phyloP scores from a whole-genome alignment of 1,140 invertebrate species.

The Drosophila quadrilineata region DNA sequence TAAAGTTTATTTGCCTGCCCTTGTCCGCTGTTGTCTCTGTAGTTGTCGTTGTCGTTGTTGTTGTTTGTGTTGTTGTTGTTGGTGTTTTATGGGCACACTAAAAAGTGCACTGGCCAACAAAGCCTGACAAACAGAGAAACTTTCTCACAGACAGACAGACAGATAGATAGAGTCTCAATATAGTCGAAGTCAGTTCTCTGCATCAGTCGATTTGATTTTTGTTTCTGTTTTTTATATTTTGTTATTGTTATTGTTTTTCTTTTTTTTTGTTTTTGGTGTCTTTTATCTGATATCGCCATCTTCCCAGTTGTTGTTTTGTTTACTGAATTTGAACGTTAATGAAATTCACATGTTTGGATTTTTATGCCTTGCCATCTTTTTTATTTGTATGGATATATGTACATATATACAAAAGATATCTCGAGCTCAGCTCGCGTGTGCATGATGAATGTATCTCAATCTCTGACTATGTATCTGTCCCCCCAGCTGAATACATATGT shows the following conservation, averaged over 20 bases:
- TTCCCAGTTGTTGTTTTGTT: constrained; percentile 34
- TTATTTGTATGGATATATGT: neutral
- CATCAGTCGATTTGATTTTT: no score
- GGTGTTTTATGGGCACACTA: constrained; percentile 65
- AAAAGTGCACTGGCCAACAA: constrained; percentile 73
- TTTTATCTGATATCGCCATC: constrained; percentile 58
- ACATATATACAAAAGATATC: no score
- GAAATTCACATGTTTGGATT: constrained; percentile 67
- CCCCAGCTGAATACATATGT: constrained; percentile 3
- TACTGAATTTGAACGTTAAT: constrained; percentile 57
- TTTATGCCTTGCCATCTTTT: constrained; percentile 43
- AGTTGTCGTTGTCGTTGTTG: constrained; percentile 30
- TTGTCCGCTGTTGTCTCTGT: constrained; percentile 35
- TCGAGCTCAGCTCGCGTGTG: no score
- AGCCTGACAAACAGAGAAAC: constrained; percentile 65
- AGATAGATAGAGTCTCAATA: constrained; percentile 3
- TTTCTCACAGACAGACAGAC: constrained; percentile 52
- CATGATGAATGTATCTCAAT: constrained; percentile 62
- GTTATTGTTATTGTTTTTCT: no score
- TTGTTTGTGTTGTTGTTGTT: constrained; percentile 45
- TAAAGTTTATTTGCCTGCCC: constrained; percentile 76
- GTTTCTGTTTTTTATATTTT: no score
- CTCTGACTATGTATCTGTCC: neutral
- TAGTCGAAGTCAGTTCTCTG: constrained; percentile 1
- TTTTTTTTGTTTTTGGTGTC: constrained; percentile 29